Evolutionary conservation across 2,888 invertebrate species (phyloP), one percentile per base, ranked within the genome.

Genomic region (Ametastegia equiseti): DNA sequence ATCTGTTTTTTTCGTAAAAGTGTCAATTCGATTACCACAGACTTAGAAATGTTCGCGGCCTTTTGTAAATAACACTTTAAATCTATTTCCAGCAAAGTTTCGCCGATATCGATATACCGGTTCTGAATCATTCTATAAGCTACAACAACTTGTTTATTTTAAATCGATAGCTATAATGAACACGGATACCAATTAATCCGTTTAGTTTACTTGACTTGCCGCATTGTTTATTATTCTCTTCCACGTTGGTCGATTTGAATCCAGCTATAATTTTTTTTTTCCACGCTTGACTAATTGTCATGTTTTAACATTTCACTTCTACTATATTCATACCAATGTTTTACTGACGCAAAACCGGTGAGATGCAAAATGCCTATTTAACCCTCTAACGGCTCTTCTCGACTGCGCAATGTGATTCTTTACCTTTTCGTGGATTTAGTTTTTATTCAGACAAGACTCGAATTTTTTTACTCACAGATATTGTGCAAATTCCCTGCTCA

Each of bases 171-270:
- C 15, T 47, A 27, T 71, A 71, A 30, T 71, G 45, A 71, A 47
- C 45, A 36, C 30, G 27, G 47, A 15, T 30, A 47, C 7, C 13
- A 47, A 71, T 45, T 47, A 47, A 27, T 19, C 47, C 27, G 71
- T 71, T 47, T 27, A 7, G 47, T 47, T 71, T 45, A 71, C 47
- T 45, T 27, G 27, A 30, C 47, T 71, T 71, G 30, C 47, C 47
- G 7, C n/a, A 47, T 45, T 71, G 47, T 71, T 71, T 71, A 47
- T 71, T 71, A 45, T 45, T 71, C 71, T 71, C 36, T 47, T 45
- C 30, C 3, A 30, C 71, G 47, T 47, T 27, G 9, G 47, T 13
- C 45, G 71, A 15, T 47, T 71, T 19, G 13, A 19, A 67, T 71
- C 47, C 15, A n/a, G n/a, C n/a, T 19, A 15, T 60, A 60, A 27